Percentiles rank a stretch among this genome's conserved stretches.
phyloP scores from a whole-genome alignment of 1,140 invertebrate species.

The Lordiphosa mommai region DNA sequence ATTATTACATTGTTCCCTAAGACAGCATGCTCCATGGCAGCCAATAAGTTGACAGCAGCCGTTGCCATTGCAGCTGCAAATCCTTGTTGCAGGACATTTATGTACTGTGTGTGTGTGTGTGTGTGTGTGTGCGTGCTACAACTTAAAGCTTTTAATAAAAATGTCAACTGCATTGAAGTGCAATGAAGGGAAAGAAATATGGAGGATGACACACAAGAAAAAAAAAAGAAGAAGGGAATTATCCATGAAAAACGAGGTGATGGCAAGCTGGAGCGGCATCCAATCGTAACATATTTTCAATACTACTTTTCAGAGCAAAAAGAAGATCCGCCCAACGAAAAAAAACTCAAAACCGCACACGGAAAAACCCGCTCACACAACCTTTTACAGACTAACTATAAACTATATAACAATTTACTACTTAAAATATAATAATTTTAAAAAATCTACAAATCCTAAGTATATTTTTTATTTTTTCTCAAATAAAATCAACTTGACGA shows the following conservation, averaged over 20 bases:
- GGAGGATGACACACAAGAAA: conserved; percentile 8
- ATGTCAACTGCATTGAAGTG: conserved; percentile 72
- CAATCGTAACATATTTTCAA: too few species aligned
- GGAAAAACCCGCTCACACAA: too few species aligned
- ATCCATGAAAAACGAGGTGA: not conserved
- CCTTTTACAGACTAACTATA: too few species aligned
- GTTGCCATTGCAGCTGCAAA: conserved; percentile 57
- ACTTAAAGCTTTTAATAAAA: conserved; percentile 78
- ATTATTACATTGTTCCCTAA: conserved; percentile 69
- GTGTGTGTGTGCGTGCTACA: conserved; percentile 39
- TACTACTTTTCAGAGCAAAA: too few species aligned
- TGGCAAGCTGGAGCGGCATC: not conserved
- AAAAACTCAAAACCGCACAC: too few species aligned
- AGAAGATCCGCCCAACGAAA: too few species aligned
- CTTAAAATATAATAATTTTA: too few species aligned
- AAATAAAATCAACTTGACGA: too few species aligned
- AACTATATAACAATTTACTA: too few species aligned
- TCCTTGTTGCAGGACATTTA: conserved; percentile 54
- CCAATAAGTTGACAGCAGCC: conserved; percentile 72
- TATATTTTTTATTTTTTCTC: too few species aligned
- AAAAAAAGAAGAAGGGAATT: conserved; percentile 4
- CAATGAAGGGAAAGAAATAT: conserved; percentile 28
- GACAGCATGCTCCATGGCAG: conserved; percentile 39
- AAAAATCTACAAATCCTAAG: too few species aligned
- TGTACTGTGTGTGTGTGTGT: conserved; percentile 8